Percentiles rank a stretch among this genome's conserved stretches.
Evolutionary conservation across 2,113 vertebrate genomes (phyloP).

Genomic region (Mirounga angustirostris): DNA sequence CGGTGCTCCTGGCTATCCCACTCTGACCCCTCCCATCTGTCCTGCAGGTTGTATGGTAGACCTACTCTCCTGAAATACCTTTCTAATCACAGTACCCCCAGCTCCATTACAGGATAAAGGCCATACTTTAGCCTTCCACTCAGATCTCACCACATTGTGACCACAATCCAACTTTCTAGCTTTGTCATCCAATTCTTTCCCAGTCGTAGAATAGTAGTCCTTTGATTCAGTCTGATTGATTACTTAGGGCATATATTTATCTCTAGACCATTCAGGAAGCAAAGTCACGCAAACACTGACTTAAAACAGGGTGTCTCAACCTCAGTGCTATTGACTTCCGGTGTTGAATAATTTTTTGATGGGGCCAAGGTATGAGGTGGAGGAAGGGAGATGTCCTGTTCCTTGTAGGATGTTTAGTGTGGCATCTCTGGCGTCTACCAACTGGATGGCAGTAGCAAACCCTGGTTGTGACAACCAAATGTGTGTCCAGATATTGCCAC

Average conservation of each 20-base stretch:
- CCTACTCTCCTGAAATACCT: not conserved
- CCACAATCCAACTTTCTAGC: not conserved
- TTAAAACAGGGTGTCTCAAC: not conserved
- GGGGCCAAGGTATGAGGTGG: not conserved
- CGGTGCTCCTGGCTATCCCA: too few species aligned
- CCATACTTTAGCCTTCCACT: not conserved
- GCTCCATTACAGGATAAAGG: not conserved
- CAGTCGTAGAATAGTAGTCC: not conserved
- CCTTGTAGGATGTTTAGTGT: not conserved
- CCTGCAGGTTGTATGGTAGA: not conserved
- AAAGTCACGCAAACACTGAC: not conserved
- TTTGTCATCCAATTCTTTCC: not conserved
- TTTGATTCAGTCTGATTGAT: not conserved
- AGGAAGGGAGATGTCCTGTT: not conserved
- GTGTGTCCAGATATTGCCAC: not conserved
- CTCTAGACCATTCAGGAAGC: not conserved
- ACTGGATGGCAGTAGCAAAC: not conserved
- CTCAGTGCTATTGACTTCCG: not conserved
- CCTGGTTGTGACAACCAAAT: not conserved
- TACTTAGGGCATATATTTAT: not conserved
- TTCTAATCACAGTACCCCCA: not conserved
- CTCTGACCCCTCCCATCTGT: not conserved
- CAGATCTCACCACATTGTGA: not conserved
- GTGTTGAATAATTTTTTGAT: not conserved
- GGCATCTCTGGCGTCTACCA: not conserved